Percentiles rank a stretch among this genome's conserved stretches.
Evolutionary conservation across 1,140 invertebrate genomes (phyloP).

Genomic region (Melitaea cinxia): DNA sequence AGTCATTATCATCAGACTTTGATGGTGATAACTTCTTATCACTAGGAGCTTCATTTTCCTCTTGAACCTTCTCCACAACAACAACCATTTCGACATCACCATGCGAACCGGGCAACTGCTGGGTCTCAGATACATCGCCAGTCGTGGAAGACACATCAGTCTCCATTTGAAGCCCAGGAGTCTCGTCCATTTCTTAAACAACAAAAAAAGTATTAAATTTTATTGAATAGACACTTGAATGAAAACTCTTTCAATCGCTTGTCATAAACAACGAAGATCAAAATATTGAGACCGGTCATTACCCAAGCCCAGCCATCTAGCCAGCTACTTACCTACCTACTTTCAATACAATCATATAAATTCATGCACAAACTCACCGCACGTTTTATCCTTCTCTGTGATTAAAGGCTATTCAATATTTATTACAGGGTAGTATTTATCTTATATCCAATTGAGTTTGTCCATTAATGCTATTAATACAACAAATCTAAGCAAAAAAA

Average conservation of each 20-base stretch:
- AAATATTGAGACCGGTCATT: slow-evolving; percentile 66
- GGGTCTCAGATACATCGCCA: slow-evolving; percentile 51
- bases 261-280: slow-evolving; percentile 47
- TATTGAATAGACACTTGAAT: slow-evolving; percentile 45
- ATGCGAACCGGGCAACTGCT: slow-evolving; percentile 50
- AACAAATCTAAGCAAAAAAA: slow-evolving; percentile 46
- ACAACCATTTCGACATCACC: slow-evolving; percentile 61
- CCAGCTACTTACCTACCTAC: slow-evolving; percentile 65
- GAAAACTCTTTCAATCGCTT: slow-evolving; percentile 36
- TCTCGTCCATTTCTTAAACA: slow-evolving; percentile 73
- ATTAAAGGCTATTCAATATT: slow-evolving; percentile 22
- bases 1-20: neutral
- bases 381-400: slow-evolving; percentile 40
- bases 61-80: slow-evolving; percentile 57
- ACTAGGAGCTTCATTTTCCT: slow-evolving; percentile 43
- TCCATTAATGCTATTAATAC: slow-evolving; percentile 45
- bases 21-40: slow-evolving; percentile 1
- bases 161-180: slow-evolving; percentile 61
- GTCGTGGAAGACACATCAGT: slow-evolving; percentile 69
- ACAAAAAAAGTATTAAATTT: slow-evolving; percentile 39
- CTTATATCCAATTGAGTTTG: slow-evolving; percentile 33
- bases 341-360: slow-evolving; percentile 76
- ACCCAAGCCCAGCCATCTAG: slow-evolving; percentile 63
- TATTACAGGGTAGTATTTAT: slow-evolving; percentile 22
- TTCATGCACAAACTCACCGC: slow-evolving; percentile 66